These are phyloP conservation scores for Babylonia areolata DNA, from an alignment of 1,140 invertebrate genomes.

Conservation along the genomic window DNA sequence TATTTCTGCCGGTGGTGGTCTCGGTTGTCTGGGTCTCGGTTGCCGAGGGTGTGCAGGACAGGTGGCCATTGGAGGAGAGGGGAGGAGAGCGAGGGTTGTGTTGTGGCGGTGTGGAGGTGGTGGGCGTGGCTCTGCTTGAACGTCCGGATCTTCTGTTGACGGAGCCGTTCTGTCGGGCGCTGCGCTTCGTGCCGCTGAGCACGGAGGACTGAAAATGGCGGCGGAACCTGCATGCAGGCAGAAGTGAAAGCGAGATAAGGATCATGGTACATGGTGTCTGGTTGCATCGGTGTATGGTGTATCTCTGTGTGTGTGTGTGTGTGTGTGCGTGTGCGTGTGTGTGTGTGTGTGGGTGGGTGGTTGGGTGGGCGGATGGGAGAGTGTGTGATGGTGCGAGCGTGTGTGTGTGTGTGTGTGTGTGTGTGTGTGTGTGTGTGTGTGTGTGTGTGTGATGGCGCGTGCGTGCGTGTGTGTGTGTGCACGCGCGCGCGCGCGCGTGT, in stretches of 20 bases:
- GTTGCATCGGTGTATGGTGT: too few relatives aligned
- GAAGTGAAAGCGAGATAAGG: too few relatives aligned
- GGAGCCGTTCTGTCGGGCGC: too few relatives aligned
- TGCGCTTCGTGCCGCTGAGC: too few relatives aligned
- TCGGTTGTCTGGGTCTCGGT: background rate
- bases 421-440: conserved; percentile 24
- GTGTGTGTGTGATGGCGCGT: background rate
- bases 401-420: conserved; percentile 11
- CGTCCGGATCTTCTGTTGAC: too few relatives aligned
- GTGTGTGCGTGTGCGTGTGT: conserved; percentile 2
- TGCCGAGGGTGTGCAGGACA: background rate
- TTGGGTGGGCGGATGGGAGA: background rate
- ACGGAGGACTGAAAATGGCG: too few relatives aligned
- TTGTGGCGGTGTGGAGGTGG: too few relatives aligned
- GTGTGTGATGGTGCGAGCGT: background rate
- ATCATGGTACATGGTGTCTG: too few relatives aligned
- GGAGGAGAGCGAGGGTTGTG: too few relatives aligned
- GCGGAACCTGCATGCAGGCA: too few relatives aligned
- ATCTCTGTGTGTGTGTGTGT: background rate
- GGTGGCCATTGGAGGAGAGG: too few relatives aligned
- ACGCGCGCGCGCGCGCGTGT: background rate
- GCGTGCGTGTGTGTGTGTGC: background rate
- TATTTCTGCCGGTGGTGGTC: background rate
- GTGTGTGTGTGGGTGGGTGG: background rate
- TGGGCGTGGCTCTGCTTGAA: too few relatives aligned